These are phyloP conservation scores for Speoplatyrhinus poulsoni DNA, from an alignment of 2,113 vertebrate genomes.

Conservation along the genomic window DNA sequence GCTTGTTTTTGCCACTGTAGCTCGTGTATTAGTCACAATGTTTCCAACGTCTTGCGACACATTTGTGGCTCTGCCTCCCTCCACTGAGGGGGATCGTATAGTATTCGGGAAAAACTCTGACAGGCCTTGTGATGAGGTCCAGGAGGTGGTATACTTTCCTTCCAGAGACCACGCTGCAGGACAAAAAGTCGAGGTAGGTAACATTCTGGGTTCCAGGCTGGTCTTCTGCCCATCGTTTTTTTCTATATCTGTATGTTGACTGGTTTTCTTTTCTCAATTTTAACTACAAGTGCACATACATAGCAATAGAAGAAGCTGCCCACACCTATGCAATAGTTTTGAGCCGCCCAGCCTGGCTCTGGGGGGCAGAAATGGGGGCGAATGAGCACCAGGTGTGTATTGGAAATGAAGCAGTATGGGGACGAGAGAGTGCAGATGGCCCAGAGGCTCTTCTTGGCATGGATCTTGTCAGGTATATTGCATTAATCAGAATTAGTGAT, in stretches of 20 bases:
- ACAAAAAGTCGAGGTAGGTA: slow-evolving; percentile 81
- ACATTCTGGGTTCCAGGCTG: slow-evolving; percentile 9
- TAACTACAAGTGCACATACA: slow-evolving; percentile 86
- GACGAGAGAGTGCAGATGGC: slow-evolving; percentile 78
- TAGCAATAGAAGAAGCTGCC: slow-evolving; percentile 83
- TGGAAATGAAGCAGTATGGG: slow-evolving; percentile 97
- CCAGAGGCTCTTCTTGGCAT: slow-evolving; percentile 92
- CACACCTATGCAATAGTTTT: slow-evolving; percentile 86
- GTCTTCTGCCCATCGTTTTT: neutral
- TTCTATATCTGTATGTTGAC: slow-evolving; percentile 11
- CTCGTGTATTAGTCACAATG: slow-evolving; percentile 48
- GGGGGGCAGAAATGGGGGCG: slow-evolving; percentile 98
- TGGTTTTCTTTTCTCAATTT: slow-evolving; percentile 15
- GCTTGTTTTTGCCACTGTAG: neutral
- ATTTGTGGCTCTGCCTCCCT: slow-evolving; percentile 91
- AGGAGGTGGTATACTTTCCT: slow-evolving; percentile 87
- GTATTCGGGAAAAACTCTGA: slow-evolving; percentile 97
- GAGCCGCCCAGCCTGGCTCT: slow-evolving; percentile 95
- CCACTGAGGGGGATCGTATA: slow-evolving; percentile 77
- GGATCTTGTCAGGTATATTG: slow-evolving; percentile 89
- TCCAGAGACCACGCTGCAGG: slow-evolving; percentile 66
- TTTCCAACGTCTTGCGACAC: slow-evolving; percentile 88
- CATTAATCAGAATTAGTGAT: too few species aligned
- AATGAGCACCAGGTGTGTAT: slow-evolving; percentile 95
- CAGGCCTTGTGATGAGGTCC: slow-evolving; percentile 90